Percentiles rank a stretch among this genome's conserved stretches.
These are phyloP conservation scores for Zaprionus gabonicus DNA, from an alignment of 1,140 invertebrate species.

Conservation along the genomic window DNA sequence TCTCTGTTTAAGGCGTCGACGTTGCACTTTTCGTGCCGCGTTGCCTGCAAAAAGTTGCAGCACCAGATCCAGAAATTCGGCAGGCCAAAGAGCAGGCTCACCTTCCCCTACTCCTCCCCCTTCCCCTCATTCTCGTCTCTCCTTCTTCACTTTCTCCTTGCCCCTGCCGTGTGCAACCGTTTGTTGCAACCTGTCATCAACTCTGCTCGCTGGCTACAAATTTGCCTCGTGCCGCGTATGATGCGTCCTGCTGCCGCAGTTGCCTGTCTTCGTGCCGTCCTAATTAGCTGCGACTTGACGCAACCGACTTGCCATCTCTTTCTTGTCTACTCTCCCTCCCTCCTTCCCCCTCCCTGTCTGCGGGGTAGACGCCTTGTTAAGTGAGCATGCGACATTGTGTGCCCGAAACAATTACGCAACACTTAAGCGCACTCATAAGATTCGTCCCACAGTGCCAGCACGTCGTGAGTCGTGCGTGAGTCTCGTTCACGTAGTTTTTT, in stretches of 20 bases:
- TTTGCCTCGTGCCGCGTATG: constrained; percentile 40
- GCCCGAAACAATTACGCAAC: constrained; percentile 71
- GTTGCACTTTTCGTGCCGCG: constrained; percentile 60
- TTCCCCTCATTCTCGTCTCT: background rate
- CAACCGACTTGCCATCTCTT: constrained; percentile 1
- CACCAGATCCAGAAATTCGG: constrained; percentile 9
- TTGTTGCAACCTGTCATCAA: constrained; percentile 38
- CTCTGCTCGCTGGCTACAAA: constrained; percentile 33
- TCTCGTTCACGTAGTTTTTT: background rate
- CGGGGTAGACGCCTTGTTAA: constrained; percentile 55
- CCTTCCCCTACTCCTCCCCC: background rate
- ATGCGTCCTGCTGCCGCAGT: constrained; percentile 31
- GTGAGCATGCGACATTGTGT: constrained; percentile 66
- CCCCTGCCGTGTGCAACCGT: constrained; percentile 9
- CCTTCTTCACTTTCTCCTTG: background rate
- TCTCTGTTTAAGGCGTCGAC: constrained; percentile 65
- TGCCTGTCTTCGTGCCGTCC: constrained; percentile 41
- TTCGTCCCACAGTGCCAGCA: background rate
- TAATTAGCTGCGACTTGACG: constrained; percentile 66
- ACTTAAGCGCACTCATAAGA: constrained; percentile 59
- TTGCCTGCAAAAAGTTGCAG: background rate
- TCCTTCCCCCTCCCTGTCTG: background rate
- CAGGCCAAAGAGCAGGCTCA: background rate
- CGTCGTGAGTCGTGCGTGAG: background rate
- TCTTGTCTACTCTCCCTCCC: background rate